Evolutionary conservation across 2,113 vertebrate genomes (phyloP).

Genomic region (Rostratula benghalensis): DNA sequence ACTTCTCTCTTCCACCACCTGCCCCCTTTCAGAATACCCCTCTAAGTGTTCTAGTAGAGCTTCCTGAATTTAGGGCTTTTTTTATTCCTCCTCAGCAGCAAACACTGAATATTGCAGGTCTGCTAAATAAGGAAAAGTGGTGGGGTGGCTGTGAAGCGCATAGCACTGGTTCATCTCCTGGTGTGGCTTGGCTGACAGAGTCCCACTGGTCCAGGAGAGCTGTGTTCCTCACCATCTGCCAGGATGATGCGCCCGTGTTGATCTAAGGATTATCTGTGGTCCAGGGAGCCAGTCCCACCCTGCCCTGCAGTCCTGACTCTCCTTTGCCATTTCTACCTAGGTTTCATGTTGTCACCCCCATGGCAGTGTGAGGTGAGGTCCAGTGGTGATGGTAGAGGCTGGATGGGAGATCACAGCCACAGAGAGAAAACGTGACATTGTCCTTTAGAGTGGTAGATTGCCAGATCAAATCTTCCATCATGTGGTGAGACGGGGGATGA

Average conservation of each 20-base stretch:
- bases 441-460: neutral
- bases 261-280: accelerated
- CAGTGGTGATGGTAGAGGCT: neutral
- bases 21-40: neutral
- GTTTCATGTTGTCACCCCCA: neutral
- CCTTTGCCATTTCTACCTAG: neutral
- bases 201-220: neutral
- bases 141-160: neutral
- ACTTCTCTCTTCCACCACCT: neutral
- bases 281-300: neutral
- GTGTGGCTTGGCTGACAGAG: neutral
- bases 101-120: neutral
- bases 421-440: accelerated
- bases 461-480: neutral
- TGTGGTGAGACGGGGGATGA: neutral
- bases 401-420: neutral
- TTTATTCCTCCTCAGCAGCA: neutral
- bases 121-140: neutral
- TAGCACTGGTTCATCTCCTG: neutral
- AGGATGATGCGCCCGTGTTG: accelerated
- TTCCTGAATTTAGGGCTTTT: neutral
- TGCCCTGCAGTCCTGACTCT: neutral
- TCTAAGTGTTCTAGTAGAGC: neutral
- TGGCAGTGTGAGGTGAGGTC: neutral
- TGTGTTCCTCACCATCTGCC: neutral